Percentiles rank a stretch among this genome's conserved stretches.
These are phyloP conservation scores for Leptinotarsa peninsularis DNA, from an alignment of 2,888 invertebrate species.

Conservation along the genomic window DNA sequence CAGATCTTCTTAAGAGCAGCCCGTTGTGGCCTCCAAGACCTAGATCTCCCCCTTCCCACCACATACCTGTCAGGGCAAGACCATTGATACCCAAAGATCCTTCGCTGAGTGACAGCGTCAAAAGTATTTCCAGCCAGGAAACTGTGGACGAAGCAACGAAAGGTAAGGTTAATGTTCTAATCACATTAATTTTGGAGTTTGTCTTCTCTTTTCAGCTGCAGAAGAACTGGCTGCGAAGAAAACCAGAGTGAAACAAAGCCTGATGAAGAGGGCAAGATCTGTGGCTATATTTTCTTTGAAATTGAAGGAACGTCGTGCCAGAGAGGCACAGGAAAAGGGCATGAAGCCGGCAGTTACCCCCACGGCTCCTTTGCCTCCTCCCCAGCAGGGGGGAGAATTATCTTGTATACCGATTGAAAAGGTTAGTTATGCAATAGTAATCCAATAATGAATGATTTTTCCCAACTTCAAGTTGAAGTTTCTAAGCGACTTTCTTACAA, in stretches of 20 bases:
- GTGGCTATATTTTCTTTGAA: conserved; percentile 89
- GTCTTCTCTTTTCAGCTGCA: conserved; percentile 60
- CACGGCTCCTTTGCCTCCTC: conserved; percentile 63
- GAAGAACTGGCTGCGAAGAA: conserved; percentile 76
- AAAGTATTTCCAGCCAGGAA: conserved; percentile 71
- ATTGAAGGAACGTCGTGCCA: conserved; percentile 80
- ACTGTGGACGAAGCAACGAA: conserved; percentile 67
- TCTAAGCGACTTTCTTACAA: too few relatives aligned
- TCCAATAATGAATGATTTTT: too few relatives aligned
- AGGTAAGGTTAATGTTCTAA: conserved; percentile 52
- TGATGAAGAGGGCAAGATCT: conserved; percentile 86
- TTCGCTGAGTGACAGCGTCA: conserved; percentile 69
- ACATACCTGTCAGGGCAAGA: conserved; percentile 48
- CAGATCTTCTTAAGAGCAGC: conserved; percentile 68
- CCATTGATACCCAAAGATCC: conserved; percentile 65
- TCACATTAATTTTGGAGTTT: background rate
- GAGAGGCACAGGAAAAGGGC: conserved; percentile 80
- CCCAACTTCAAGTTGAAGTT: too few relatives aligned
- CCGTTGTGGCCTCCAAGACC: conserved; percentile 65
- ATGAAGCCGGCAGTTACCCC: conserved; percentile 65
- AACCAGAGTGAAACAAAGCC: conserved; percentile 76
- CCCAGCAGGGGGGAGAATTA: conserved; percentile 82
- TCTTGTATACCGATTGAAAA: conserved; percentile 88
- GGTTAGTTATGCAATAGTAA: conserved; percentile 57
- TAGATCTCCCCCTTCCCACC: conserved; percentile 57